Base-by-base conservation (phyloP, 64 coral and sea anemone genomes). In the Porites australiensis region DNA sequence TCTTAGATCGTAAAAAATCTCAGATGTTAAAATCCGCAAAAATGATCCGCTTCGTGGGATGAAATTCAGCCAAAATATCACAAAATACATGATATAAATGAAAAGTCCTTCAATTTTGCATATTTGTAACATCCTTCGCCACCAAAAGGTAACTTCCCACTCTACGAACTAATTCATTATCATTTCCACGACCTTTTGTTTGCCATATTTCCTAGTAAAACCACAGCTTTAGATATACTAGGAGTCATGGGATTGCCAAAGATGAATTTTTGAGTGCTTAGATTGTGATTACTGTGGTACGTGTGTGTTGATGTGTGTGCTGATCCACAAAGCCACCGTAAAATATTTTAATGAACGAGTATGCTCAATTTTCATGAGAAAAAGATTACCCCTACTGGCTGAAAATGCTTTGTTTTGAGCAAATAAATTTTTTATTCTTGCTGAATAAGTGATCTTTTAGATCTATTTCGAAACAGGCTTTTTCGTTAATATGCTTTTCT, bases 211-310 rank as follows among this genome's bases (percentile, higher is more conserved):
- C 63, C n/a, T 48, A 9, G 13, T 50, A 76, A 84, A 84, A 84
- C 81, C 81, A 68, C 44, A 65, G 4, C 43, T 18, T 13, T 3
- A 37, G 27, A 45, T 47, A 44, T 83, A 65, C 43, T 6, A 13
- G 14, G 10, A 8, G 44, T 48, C 18, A 64, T 22, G 45, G 50
- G 44, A 61, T 64, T 46, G 43, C 60, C 18, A 84, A 68, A 51
- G 67, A 84, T 84, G 45, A 84, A 84, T 64, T 64, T 64, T 83
- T 83, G 44, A 83, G 44, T 84, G 19, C 51, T 48, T 68, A 19
- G 81, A 63, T 45, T 84, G 81, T 84, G 81, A 67, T 46, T 69
- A 44, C 8, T 19, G n/a, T 21, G 44, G 18, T 43, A 19, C 49
- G 73, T 70, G n/a, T n/a, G n/a, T n/a, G n/a, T n/a, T n/a, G n/a